phyloP scores from a whole-genome alignment of 2,888 invertebrate species.

The Uloborus plumipes region DNA sequence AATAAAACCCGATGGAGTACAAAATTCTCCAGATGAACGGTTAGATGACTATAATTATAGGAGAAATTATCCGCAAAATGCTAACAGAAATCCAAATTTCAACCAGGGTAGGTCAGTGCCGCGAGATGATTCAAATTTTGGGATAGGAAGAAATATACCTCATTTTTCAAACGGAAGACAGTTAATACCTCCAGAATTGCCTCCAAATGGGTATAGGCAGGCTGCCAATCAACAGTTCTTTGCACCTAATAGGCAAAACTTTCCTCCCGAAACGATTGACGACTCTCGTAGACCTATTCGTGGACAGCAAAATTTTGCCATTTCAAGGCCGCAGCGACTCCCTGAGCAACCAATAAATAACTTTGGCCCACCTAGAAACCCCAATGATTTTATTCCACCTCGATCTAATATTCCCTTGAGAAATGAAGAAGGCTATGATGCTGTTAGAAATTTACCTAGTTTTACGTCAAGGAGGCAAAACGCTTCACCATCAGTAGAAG shows the following conservation, averaged over 20 bases:
- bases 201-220: slow-evolving; percentile 16
- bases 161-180: slow-evolving; percentile 3
- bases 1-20: slow-evolving; percentile 31
- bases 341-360: slow-evolving; percentile 1
- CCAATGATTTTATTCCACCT: not conserved
- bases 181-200: slow-evolving; percentile 30
- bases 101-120: slow-evolving; percentile 10
- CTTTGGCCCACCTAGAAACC: slow-evolving; percentile 22
- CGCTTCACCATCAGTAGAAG: not conserved
- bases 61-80: slow-evolving; percentile 29
- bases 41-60: slow-evolving; percentile 32
- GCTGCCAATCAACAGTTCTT: slow-evolving; percentile 29
- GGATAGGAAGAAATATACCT: slow-evolving; percentile 21
- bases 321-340: slow-evolving; percentile 19
- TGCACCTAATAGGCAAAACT: slow-evolving; percentile 32
- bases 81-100: slow-evolving; percentile 27
- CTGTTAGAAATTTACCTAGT: slow-evolving; percentile 36
- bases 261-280: slow-evolving; percentile 15
- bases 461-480: slow-evolving; percentile 40
- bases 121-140: slow-evolving; percentile 32
- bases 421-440: slow-evolving; percentile 36
- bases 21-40: slow-evolving; percentile 32
- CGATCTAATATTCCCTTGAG: slow-evolving; percentile 4
- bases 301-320: slow-evolving; percentile 21
- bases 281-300: slow-evolving; percentile 18